A percentile compares a stretch with the other conserved stretches of the same genome.
These are phyloP conservation scores for Dolichopus griseipennis DNA, from an alignment of 2,888 invertebrate genomes.

Conservation along the genomic window DNA sequence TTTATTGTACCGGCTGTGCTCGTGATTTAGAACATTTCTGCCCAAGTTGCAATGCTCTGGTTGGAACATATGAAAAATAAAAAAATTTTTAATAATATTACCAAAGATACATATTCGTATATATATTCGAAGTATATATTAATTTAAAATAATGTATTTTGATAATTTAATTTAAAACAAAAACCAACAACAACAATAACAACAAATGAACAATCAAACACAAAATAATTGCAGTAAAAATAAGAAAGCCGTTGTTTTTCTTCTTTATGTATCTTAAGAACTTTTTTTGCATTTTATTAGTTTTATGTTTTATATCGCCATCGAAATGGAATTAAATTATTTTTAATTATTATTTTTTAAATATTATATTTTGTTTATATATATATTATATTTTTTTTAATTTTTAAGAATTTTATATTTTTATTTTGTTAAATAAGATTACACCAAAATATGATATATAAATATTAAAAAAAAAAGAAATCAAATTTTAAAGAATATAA, in stretches of 20 bases:
- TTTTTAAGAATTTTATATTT: background rate
- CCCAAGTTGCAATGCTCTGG: background rate
- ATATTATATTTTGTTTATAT: background rate
- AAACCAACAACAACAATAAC: too few species aligned
- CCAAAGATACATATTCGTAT: background rate
- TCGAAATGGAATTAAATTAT: background rate
- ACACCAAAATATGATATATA: background rate
- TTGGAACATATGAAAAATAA: background rate
- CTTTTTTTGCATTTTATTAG: background rate
- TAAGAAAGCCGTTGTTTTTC: too few species aligned
- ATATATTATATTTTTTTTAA: background rate
- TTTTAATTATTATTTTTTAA: background rate
- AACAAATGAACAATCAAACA: too few species aligned
- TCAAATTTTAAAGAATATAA: background rate
- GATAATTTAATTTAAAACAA: background rate
- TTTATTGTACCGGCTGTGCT: background rate
- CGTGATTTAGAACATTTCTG: slow-evolving; percentile 4
- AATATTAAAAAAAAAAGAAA: background rate
- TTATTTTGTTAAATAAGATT: background rate
- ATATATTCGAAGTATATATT: background rate
- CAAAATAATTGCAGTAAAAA: too few species aligned
- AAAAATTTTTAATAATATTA: background rate
- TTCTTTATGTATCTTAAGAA: background rate
- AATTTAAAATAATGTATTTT: background rate
- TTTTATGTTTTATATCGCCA: background rate